Conservation (phyloP, 2,888 invertebrate species). For the Hofmannophila pseudospretella region DNA sequence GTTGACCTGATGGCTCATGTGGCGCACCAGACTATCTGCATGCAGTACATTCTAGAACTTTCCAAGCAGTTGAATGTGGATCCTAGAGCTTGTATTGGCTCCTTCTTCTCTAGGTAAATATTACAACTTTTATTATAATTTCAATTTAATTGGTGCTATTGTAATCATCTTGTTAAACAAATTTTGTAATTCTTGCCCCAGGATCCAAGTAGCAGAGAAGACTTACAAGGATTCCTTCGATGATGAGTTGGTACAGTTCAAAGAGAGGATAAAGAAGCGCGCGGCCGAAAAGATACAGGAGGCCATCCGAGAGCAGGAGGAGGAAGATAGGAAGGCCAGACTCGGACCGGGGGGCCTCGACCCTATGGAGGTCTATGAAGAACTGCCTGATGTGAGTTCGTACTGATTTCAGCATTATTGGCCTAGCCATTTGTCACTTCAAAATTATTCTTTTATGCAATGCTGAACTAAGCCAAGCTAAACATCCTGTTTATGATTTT, state of each 20-base stretch:
- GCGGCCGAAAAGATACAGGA: slow-evolving; percentile 92
- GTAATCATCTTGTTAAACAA: too few relatives aligned
- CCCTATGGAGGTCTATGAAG: slow-evolving; percentile 97
- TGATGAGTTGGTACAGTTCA: slow-evolving; percentile 93
- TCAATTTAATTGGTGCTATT: too few relatives aligned
- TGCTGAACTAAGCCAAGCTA: too few relatives aligned
- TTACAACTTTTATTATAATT: too few relatives aligned
- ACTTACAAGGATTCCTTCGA: slow-evolving; percentile 96
- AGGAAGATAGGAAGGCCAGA: slow-evolving; percentile 90
- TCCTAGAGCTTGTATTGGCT: slow-evolving; percentile 92
- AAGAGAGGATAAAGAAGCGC: slow-evolving; percentile 88
- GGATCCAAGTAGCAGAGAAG: slow-evolving; percentile 95
- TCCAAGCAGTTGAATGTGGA: slow-evolving; percentile 95
- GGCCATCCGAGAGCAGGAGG: slow-evolving; percentile 89
- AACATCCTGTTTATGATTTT: too few relatives aligned
- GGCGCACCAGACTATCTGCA: slow-evolving; percentile 98
- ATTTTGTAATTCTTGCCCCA: slow-evolving; percentile 58
- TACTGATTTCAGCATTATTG: background rate
- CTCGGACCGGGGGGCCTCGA: slow-evolving; percentile 99
- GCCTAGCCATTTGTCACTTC: background rate
- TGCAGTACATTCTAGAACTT: slow-evolving; percentile 98
- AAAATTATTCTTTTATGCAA: too few relatives aligned
- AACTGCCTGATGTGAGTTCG: slow-evolving; percentile 87
- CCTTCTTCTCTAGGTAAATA: slow-evolving; percentile 86
- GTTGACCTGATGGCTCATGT: slow-evolving; percentile 96